Base-by-base conservation (phyloP, 2,113 vertebrate genomes). In the Canis aureus region DNA sequence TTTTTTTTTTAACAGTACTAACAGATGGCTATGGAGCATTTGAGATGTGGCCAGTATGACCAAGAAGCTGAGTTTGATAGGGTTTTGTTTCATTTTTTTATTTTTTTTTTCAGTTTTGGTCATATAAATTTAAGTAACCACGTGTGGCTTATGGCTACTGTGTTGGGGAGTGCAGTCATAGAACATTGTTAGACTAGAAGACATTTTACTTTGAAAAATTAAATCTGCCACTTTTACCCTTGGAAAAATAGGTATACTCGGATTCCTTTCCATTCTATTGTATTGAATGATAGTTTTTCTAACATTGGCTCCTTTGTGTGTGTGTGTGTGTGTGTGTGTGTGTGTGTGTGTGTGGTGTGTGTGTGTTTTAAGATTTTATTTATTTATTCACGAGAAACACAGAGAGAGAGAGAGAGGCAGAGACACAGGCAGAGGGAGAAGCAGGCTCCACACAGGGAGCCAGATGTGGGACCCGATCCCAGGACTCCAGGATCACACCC, bases 181-280 rank as follows among this genome's bases (percentile, higher is more conserved):
- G 11, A 55, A 15, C 22, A 51, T 69, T 27, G 53, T 76, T 51
- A 51, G 8, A 35, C 51, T n/a, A 11, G n/a, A 94, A 88, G 20
- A n/a, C 51, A 57, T 29, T 71, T 66, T 64, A 85, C 51, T 73
- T 78, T 94, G 81, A 74, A 91, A 93, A 86, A 35, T 13, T 79
- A 86, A 79, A 82, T 73, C 12, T 78, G 60, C 53, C n/a, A 35
- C 35, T 85, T 91, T 69, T 43, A 78, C 38, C 29, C 12, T 32
- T 85, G 1, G 60, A 64, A 92, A 92, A 76, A 13, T 19, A 35
- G 6, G 38, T 43, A 2, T 32, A 13, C 8, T 17, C 67, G 35
- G 23, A 20, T 83, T 66, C 16, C 23, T 83, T 35, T n/a, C 2
- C 23, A 10, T 64, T 64, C 55, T 91, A 80, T 85, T 17, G 23